These are phyloP conservation scores for Rhincodon typus DNA, from an alignment of 2,797 vertebrate species.

Conservation along the genomic window DNA sequence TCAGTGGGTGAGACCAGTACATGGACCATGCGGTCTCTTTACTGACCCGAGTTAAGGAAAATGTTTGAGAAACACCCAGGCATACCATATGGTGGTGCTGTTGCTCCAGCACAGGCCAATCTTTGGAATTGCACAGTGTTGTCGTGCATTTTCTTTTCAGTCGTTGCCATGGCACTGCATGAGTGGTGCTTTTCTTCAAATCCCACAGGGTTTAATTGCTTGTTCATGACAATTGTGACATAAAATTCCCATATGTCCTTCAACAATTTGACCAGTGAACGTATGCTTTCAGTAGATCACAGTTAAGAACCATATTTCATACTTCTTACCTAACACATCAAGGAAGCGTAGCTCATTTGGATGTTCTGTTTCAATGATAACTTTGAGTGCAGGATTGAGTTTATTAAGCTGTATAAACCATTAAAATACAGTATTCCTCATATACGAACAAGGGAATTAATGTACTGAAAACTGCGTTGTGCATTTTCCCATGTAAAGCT, in stretches of 20 bases:
- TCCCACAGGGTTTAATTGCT: neutral
- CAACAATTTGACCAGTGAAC: neutral
- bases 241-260: neutral
- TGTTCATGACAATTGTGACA: neutral
- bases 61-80: neutral
- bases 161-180: neutral
- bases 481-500: neutral
- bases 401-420: too few relatives aligned
- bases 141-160: neutral
- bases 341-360: too few relatives aligned
- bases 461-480: neutral
- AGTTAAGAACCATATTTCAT: too few relatives aligned
- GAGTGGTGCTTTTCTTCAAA: neutral
- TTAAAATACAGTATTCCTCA: neutral
- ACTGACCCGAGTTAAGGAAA: neutral
- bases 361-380: too few relatives aligned
- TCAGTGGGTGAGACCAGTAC: neutral
- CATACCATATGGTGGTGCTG: neutral
- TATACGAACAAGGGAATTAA: neutral
- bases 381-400: too few relatives aligned
- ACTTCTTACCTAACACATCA: too few relatives aligned
- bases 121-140: neutral
- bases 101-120: constrained; percentile 6
- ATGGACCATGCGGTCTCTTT: neutral
- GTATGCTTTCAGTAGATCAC: too few relatives aligned